phyloP scores from a whole-genome alignment of 2,888 invertebrate species.

The Lepidochrysops patricia region DNA sequence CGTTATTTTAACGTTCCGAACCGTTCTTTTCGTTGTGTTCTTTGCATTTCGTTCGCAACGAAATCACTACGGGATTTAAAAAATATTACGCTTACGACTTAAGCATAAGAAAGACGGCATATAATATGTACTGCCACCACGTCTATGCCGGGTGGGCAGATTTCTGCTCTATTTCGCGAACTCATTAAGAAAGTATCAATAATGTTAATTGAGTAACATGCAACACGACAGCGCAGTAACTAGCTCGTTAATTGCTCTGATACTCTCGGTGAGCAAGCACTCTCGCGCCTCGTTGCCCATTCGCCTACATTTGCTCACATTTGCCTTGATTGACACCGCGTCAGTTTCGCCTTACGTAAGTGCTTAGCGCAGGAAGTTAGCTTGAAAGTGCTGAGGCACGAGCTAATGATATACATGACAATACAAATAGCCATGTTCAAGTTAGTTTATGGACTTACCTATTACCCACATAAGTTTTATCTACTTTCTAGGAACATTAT shows the following conservation, averaged over 20 bases:
- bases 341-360: constrained; percentile 28
- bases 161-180: background rate
- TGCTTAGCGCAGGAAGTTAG: background rate
- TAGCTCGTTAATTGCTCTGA: constrained; percentile 22
- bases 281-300: constrained; percentile 27
- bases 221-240: constrained; percentile 17
- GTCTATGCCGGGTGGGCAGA: background rate
- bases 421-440: background rate
- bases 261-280: constrained; percentile 26
- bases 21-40: too few relatives aligned
- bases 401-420: constrained; percentile 11
- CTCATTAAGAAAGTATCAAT: background rate
- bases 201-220: background rate
- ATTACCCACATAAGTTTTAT: too few relatives aligned
- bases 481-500: too few relatives aligned
- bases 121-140: too few relatives aligned
- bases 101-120: too few relatives aligned
- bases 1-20: too few relatives aligned
- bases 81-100: too few relatives aligned
- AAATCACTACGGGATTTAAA: too few relatives aligned
- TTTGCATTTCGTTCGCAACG: too few relatives aligned
- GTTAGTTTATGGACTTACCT: background rate
- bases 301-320: constrained; percentile 21
- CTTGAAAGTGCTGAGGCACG: constrained; percentile 6
- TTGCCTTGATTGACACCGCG: constrained; percentile 28